Percentiles rank a stretch among this genome's conserved stretches.
Conservation (phyloP, 2,113 vertebrate species). For the Pterocles orientalis region DNA sequence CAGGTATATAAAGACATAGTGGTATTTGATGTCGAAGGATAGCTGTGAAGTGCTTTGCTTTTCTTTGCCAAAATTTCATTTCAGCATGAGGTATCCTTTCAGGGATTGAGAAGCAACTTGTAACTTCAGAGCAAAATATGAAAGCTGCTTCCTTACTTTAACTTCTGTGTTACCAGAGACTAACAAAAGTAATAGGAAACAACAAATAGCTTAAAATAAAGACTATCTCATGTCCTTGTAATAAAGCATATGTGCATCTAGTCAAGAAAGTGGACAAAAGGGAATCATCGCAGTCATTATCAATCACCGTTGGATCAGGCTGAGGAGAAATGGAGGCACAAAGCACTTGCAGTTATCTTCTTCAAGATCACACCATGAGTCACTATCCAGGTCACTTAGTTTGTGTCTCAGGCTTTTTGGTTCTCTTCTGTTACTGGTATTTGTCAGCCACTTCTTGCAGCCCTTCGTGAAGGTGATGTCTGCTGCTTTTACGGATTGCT, state of each 20-base stretch:
- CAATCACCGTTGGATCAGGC: background rate
- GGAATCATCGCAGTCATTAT: background rate
- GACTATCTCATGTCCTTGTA: rapidly evolving
- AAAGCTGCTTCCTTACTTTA: background rate
- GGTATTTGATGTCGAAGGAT: background rate
- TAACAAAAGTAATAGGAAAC: background rate
- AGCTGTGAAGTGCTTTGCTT: background rate
- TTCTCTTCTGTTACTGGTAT: background rate
- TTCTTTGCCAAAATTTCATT: background rate
- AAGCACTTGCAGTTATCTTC: background rate
- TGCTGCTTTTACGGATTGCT: background rate
- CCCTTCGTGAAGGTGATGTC: background rate
- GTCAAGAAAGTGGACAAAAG: background rate
- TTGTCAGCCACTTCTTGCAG: background rate
- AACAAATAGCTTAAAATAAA: background rate
- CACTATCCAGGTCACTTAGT: rapidly evolving
- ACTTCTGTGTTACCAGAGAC: background rate
- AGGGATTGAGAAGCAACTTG: background rate
- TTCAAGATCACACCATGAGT: background rate
- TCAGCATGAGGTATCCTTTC: background rate
- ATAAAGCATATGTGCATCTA: background rate
- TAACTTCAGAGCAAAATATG: background rate
- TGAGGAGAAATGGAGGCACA: background rate
- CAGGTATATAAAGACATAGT: background rate
- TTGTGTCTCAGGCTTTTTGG: background rate